Percentiles rank a stretch among this genome's conserved stretches.
These are phyloP conservation scores for Macroteleia sp. DNA, from an alignment of 2,888 invertebrate species.

Conservation along the genomic window DNA sequence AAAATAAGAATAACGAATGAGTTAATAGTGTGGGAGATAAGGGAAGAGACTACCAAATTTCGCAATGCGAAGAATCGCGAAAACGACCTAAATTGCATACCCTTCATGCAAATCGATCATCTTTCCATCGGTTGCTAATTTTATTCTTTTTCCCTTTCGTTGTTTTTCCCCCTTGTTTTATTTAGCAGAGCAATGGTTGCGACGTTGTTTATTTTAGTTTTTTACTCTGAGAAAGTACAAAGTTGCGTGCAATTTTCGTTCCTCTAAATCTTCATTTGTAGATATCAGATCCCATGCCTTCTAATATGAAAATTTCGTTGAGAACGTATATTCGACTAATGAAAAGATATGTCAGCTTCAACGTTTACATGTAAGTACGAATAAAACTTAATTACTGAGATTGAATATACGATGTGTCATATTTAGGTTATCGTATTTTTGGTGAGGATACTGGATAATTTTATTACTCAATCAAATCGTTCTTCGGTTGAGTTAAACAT, in stretches of 20 bases:
- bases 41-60: constrained; percentile 57
- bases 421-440: constrained; percentile 29
- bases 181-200: no score
- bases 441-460: not conserved
- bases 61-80: constrained; percentile 67
- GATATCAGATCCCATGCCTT: no score
- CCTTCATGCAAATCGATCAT: constrained; percentile 77
- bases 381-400: constrained; percentile 19
- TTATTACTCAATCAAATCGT: constrained; percentile 2
- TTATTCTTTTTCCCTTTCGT: no score
- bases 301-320: no score
- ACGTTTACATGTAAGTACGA: constrained; percentile 4
- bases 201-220: no score
- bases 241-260: no score
- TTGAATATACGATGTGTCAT: constrained; percentile 1
- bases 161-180: no score
- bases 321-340: constrained; percentile 21
- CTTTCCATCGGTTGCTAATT: constrained; percentile 36
- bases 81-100: constrained; percentile 78
- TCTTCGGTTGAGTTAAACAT: constrained; percentile 1
- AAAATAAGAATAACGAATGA: constrained; percentile 38
- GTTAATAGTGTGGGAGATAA: constrained; percentile 58
- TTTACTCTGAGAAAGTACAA: no score
- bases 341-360: constrained; percentile 15
- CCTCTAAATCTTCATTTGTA: no score